Evolutionary conservation across 2,113 vertebrate genomes (phyloP).

Genomic region (Atrichornis clamosus): DNA sequence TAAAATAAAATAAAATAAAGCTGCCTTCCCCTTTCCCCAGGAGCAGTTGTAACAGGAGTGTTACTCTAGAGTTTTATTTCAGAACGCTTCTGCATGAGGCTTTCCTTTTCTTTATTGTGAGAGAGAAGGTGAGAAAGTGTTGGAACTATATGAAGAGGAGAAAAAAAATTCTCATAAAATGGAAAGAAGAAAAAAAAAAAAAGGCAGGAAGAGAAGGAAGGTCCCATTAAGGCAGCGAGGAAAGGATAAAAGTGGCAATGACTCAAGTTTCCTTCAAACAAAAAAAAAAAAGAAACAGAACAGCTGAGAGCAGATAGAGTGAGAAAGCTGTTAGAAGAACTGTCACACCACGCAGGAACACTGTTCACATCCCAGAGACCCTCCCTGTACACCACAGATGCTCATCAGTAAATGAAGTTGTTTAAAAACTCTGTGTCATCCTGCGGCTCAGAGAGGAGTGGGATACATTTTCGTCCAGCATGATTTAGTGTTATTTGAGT

Average conservation of each 20-base stretch:
- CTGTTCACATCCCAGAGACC: neutral
- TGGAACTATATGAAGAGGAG: neutral
- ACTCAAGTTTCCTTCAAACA: neutral
- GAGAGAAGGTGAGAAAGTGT: neutral
- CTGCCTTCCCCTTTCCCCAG: neutral
- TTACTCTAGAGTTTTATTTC: neutral
- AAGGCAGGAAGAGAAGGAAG: neutral
- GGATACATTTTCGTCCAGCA: neutral
- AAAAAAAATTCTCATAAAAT: neutral
- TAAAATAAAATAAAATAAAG: too few species aligned
- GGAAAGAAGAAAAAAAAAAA: neutral
- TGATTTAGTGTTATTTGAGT: constrained; percentile 36
- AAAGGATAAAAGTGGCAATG: neutral
- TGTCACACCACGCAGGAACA: neutral
- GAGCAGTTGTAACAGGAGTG: neutral
- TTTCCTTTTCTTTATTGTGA: neutral
- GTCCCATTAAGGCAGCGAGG: neutral
- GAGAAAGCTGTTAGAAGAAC: neutral
- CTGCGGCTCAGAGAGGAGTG: neutral
- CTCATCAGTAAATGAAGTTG: neutral
- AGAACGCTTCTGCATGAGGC: neutral
- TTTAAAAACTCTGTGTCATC: neutral
- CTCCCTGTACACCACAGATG: neutral
- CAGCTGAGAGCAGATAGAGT: neutral
- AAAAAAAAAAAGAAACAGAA: neutral